Evolutionary conservation across 2,113 vertebrate genomes (phyloP).

Genomic region (Pipa parva): DNA sequence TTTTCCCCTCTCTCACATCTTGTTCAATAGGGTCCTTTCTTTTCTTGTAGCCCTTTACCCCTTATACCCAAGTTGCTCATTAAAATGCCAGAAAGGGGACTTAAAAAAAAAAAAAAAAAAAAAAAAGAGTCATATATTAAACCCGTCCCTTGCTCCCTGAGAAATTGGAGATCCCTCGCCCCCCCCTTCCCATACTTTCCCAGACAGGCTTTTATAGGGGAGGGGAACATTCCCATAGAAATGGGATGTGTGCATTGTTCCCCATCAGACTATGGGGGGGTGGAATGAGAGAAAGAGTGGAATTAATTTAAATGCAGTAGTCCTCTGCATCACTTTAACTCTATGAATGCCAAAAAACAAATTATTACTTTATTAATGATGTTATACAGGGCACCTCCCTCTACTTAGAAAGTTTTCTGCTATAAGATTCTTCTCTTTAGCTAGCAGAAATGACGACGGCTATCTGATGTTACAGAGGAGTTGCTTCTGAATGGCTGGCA

Average conservation of each 20-base stretch:
- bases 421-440: too few relatives aligned
- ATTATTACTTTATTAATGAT: not conserved
- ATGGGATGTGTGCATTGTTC: constrained; percentile 39
- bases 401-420: too few relatives aligned
- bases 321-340: constrained; percentile 22
- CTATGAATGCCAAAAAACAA: constrained; percentile 13
- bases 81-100: constrained; percentile 36
- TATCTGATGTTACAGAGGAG: too few relatives aligned
- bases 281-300: not conserved
- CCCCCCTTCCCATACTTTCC: constrained; percentile 38
- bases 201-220: constrained; percentile 41
- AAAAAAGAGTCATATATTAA: constrained; percentile 38
- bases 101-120: constrained; percentile 33
- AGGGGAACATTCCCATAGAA: constrained; percentile 42
- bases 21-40: constrained; percentile 37
- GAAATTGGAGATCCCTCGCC: constrained; percentile 29
- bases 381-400: too few relatives aligned
- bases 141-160: constrained; percentile 32
- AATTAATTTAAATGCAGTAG: constrained; percentile 40
- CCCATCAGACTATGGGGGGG: constrained; percentile 33
- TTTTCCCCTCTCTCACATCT: constrained; percentile 25
- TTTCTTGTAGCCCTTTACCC: constrained; percentile 13
- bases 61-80: constrained; percentile 38
- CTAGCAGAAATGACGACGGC: too few relatives aligned
- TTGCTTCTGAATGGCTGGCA: too few relatives aligned